Evolutionary conservation across 2,797 vertebrate species (phyloP), one percentile per base, ranked within the genome.

Genomic region (Buceros bicornis): DNA sequence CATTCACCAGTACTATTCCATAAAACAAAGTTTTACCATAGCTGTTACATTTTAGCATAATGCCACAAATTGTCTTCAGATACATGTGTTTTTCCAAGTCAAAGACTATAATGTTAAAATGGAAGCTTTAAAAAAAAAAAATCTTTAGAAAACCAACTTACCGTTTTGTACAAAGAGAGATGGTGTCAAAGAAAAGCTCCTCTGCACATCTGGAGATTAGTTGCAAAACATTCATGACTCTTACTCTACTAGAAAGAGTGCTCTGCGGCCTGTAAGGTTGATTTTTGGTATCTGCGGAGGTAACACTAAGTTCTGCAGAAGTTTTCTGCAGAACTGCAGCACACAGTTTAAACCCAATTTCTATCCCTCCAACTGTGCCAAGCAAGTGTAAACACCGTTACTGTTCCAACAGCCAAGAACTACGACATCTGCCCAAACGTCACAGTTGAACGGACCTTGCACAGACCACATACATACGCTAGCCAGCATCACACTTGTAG

Each of bases 371-470:
- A 61, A 37, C 31, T 13, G 10, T 8, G 43, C 4, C 40, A 56
- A 70, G 5, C 16, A 69, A 28, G 5, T 61, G 0, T 15, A 24
- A 89, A 22, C 24, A 45, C 5, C 0, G 0, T 5, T 57, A 16
- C 17, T 2, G 2, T 45, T 73, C 37, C 13, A 84, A 26, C 8
- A 87, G 21, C 26, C 53, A 82, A 48, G 28, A 82, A 31, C 6
- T 40, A 19, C 33, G 42, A 31, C 45, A 95, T n/a, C 22, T 83
- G 13, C 31, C 45, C 57, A 33, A 28, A 45, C 5, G 15, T 5
- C 10, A 1, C 4, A 2, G 2, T 4, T 4, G n/a, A 61, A 79
- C 0, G 1, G 5, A 76, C 8, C 10, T 20, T 57, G 13, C 53
- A 48, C 10, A 56, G 28, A 7, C 33, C 56, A 26, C 22, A 51